These are phyloP conservation scores for Rhinatrema bivittatum DNA, from an alignment of 2,797 vertebrate genomes.

Conservation along the genomic window DNA sequence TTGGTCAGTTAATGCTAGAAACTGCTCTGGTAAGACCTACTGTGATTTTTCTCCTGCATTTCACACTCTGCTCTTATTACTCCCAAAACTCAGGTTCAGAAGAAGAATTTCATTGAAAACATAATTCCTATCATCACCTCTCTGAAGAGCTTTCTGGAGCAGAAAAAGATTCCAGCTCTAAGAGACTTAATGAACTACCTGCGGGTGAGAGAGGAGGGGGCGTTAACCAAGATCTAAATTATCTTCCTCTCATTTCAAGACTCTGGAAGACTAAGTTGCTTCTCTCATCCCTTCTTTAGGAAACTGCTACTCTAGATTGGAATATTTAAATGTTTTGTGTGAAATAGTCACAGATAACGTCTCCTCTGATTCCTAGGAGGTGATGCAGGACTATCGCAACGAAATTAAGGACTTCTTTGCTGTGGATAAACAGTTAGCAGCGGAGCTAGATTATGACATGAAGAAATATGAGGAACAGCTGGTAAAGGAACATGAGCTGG, in stretches of 20 bases:
- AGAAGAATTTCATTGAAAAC: slow-evolving; percentile 85
- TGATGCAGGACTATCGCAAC: slow-evolving; percentile 81
- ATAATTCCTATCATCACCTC: slow-evolving; percentile 82
- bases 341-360: slow-evolving; percentile 13
- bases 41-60: too few species aligned
- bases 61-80: too few species aligned
- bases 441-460: slow-evolving; percentile 86
- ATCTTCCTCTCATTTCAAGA: neutral
- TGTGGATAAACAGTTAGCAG: slow-evolving; percentile 79
- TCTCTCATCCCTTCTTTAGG: neutral
- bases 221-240: too few species aligned
- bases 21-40: too few species aligned
- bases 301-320: too few species aligned
- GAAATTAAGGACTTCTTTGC: slow-evolving; percentile 85
- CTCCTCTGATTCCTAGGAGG: slow-evolving; percentile 51
- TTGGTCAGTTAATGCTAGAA: too few species aligned
- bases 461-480: slow-evolving; percentile 64
- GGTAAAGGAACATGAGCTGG: slow-evolving; percentile 49
- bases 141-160: slow-evolving; percentile 79
- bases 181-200: slow-evolving; percentile 85
- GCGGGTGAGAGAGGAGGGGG: slow-evolving; percentile 67
- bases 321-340: too few species aligned
- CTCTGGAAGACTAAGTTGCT: neutral
- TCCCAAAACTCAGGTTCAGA: slow-evolving; percentile 83
- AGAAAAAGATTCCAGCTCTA: slow-evolving; percentile 72